Evolutionary conservation across 2,888 invertebrate genomes (phyloP).

Genomic region (Volucella bombylans): DNA sequence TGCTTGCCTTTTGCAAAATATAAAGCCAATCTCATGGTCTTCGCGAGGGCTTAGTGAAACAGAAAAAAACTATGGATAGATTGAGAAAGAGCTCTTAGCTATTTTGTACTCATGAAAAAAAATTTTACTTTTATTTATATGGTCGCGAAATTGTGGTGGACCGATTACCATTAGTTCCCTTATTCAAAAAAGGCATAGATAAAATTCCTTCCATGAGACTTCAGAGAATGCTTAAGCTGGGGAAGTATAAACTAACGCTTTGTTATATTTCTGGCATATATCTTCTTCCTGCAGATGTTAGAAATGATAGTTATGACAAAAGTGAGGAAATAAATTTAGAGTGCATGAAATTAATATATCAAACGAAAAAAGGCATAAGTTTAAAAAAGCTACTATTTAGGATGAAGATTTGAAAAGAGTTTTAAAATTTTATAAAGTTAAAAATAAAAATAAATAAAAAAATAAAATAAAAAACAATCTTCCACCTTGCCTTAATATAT

Average conservation of each 20-base stretch:
- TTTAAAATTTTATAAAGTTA: constrained; percentile 2
- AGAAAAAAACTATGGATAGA: constrained; percentile 33
- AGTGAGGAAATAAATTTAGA: constrained; percentile 16
- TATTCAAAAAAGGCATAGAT: constrained; percentile 12
- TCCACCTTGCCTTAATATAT: neutral
- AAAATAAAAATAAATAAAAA: too few relatives aligned
- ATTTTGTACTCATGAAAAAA: constrained; percentile 8
- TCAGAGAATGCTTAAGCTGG: constrained; percentile 19
- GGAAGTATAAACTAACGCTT: constrained; percentile 23
- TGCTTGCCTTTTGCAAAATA: constrained; percentile 30
- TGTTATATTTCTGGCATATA: constrained; percentile 19
- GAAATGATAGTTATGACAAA: too few relatives aligned
- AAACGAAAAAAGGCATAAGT: constrained; percentile 10
- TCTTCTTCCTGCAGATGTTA: too few relatives aligned
- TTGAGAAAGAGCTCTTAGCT: constrained; percentile 34
- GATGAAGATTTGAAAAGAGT: neutral
- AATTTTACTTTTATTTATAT: constrained; percentile 26
- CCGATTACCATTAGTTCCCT: constrained; percentile 22
- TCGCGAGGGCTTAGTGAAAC: constrained; percentile 37
- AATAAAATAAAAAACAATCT: constrained; percentile 12
- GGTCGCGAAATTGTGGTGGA: constrained; percentile 15
- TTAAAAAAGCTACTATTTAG: constrained; percentile 24
- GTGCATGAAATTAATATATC: constrained; percentile 42
- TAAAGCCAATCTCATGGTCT: constrained; percentile 30
- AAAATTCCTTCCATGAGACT: constrained; percentile 32